Conservation (phyloP, 2,113 vertebrate species). For the Mugil cephalus region DNA sequence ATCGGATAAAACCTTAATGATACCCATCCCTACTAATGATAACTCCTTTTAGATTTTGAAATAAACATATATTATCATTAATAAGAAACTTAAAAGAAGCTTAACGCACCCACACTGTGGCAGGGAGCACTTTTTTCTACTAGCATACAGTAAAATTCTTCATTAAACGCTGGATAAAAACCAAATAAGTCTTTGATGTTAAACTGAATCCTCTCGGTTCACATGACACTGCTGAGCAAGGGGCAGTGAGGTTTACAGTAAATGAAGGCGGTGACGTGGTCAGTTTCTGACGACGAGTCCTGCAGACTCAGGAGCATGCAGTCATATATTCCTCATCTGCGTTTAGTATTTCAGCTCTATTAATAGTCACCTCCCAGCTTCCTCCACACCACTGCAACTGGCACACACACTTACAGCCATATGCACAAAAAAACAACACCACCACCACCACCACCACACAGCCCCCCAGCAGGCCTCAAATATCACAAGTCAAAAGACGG, state of each 20-base stretch:
- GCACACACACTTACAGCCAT: conserved; percentile 23
- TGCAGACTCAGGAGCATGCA: conserved; percentile 7
- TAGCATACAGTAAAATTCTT: too few species aligned
- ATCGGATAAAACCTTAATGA: too few species aligned
- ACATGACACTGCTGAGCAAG: conserved; percentile 15
- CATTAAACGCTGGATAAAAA: too few species aligned
- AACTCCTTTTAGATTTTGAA: too few species aligned
- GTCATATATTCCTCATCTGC: conserved; percentile 51
- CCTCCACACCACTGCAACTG: conserved; percentile 27
- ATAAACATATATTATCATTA: too few species aligned
- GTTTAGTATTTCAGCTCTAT: conserved; percentile 83
- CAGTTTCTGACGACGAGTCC: not conserved
- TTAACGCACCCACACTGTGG: too few species aligned
- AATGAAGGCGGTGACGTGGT: conserved; percentile 40
- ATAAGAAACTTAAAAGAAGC: too few species aligned
- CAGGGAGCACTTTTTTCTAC: not conserved
- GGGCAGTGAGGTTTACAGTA: conserved; percentile 25
- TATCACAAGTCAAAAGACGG: conserved; percentile 47
- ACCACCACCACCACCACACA: too few species aligned
- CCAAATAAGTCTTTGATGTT: too few species aligned
- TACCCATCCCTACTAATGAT: too few species aligned
- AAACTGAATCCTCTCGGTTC: not conserved
- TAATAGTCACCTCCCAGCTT: conserved; percentile 69
- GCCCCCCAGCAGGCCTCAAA: conserved; percentile 54
- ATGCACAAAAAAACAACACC: too few species aligned